phyloP scores from a whole-genome alignment of 2,113 vertebrate genomes.

The Ageneiosus marmoratus region DNA sequence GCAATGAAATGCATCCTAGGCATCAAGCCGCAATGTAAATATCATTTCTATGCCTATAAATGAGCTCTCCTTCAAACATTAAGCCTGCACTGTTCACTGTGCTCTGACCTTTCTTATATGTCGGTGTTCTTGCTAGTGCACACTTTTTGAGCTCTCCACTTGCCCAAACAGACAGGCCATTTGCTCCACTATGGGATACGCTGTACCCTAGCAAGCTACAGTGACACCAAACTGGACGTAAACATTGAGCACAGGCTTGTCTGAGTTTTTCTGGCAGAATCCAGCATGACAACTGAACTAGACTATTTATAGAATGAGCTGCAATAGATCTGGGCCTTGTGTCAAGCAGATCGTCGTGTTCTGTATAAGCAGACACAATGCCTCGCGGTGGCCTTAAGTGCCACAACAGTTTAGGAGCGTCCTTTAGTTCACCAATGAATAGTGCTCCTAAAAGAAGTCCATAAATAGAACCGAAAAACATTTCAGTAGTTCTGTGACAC shows the following conservation, averaged over 20 bases:
- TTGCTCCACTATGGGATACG: neutral
- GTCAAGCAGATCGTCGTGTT: neutral
- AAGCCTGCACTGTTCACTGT: neutral
- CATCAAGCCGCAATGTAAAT: neutral
- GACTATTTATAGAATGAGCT: slow-evolving; percentile 42
- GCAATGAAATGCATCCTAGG: neutral
- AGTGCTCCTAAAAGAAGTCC: neutral
- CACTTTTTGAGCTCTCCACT: neutral
- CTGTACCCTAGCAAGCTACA: neutral
- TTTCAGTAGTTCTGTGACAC: neutral
- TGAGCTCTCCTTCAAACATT: neutral
- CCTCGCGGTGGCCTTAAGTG: neutral
- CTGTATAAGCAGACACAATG: slow-evolving; percentile 39
- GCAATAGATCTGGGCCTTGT: slow-evolving; percentile 31
- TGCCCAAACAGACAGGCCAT: neutral
- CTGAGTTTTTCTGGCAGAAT: slow-evolving; percentile 19
- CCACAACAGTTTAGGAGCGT: neutral
- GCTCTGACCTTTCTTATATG: neutral
- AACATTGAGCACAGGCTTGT: neutral
- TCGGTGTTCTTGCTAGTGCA: neutral
- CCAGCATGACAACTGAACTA: slow-evolving; percentile 20
- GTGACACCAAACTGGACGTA: slow-evolving; percentile 11
- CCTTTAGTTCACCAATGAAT: slow-evolving; percentile 7
- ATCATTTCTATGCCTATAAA: neutral
- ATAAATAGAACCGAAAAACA: neutral